Evolutionary conservation across 2,888 invertebrate genomes (phyloP).

Genomic region (Cantharis lateralis): DNA sequence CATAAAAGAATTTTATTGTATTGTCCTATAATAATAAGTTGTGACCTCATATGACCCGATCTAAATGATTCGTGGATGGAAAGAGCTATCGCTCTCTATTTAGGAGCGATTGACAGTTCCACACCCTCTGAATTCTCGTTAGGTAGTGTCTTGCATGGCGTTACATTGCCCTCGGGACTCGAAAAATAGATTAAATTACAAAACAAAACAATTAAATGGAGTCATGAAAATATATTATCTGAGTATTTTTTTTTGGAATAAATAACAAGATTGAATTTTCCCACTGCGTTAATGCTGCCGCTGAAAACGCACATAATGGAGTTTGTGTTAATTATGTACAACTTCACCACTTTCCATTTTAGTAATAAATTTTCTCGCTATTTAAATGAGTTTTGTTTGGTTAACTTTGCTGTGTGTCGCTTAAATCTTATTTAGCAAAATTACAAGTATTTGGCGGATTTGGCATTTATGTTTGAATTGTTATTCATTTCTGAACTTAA

Average conservation of each 20-base stretch:
- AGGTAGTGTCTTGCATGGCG: conserved; percentile 12
- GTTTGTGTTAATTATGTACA: neutral
- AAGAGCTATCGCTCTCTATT: conserved; percentile 7
- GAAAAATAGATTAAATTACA: conserved; percentile 14
- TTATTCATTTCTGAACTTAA: neutral
- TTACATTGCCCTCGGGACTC: conserved; percentile 5
- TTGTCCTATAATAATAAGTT: neutral
- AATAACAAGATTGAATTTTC: neutral
- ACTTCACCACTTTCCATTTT: neutral
- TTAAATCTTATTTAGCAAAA: neutral
- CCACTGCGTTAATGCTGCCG: neutral
- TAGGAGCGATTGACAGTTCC: conserved; percentile 9
- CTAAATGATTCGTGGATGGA: neutral
- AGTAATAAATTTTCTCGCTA: neutral
- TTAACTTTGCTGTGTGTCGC: neutral
- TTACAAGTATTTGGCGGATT: neutral
- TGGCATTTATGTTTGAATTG: neutral
- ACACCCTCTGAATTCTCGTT: conserved; percentile 11
- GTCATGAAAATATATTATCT: neutral
- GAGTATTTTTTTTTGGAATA: neutral
- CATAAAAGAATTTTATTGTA: conserved; percentile 1
- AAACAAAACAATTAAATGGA: conserved; percentile 8
- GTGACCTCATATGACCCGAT: neutral
- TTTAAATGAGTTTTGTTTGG: neutral
- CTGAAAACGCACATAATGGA: neutral